Conservation (phyloP, 2,113 vertebrate genomes). For the Lethenteron reissneri region DNA sequence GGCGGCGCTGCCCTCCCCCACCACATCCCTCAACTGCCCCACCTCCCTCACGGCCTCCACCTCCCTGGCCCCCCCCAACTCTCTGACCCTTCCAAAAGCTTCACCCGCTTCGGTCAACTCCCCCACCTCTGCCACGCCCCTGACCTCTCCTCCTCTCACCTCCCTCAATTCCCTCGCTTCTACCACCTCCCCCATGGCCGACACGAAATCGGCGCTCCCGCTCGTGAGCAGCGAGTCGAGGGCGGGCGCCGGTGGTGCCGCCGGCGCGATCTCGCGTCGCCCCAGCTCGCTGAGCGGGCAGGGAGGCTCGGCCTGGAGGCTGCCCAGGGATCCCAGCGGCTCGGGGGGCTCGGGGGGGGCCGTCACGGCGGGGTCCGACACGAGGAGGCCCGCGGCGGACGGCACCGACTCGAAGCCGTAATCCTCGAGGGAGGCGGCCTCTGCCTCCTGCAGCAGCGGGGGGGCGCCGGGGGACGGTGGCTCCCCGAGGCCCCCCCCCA, state of each 20-base stretch:
- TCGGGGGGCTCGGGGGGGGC: neutral
- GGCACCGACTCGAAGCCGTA: neutral
- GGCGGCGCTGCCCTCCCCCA: too few relatives aligned
- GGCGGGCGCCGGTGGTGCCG: neutral
- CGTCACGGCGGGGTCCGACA: neutral
- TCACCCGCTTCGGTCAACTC: too few relatives aligned
- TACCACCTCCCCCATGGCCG: neutral
- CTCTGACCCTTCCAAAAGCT: too few relatives aligned
- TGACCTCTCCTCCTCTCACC: too few relatives aligned
- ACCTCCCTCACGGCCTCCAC: too few relatives aligned
- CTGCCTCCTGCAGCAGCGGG: neutral
- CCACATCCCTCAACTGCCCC: too few relatives aligned
- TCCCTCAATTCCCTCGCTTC: too few relatives aligned
- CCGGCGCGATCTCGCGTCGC: neutral
- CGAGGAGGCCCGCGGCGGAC: neutral
- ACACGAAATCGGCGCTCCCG: constrained; percentile 1
- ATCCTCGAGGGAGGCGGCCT: neutral
- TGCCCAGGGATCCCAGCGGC: neutral
- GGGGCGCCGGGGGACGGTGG: neutral
- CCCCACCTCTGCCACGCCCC: too few relatives aligned
- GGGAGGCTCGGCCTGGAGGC: too few relatives aligned
- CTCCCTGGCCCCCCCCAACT: too few relatives aligned
- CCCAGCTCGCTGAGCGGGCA: too few relatives aligned
- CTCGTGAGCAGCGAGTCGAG: constrained; percentile 1
- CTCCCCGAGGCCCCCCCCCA: too few relatives aligned